Percentiles rank a stretch among this genome's conserved stretches.
Evolutionary conservation across 1,140 invertebrate genomes (phyloP).

Genomic region (Meloidogyne chitwoodi): DNA sequence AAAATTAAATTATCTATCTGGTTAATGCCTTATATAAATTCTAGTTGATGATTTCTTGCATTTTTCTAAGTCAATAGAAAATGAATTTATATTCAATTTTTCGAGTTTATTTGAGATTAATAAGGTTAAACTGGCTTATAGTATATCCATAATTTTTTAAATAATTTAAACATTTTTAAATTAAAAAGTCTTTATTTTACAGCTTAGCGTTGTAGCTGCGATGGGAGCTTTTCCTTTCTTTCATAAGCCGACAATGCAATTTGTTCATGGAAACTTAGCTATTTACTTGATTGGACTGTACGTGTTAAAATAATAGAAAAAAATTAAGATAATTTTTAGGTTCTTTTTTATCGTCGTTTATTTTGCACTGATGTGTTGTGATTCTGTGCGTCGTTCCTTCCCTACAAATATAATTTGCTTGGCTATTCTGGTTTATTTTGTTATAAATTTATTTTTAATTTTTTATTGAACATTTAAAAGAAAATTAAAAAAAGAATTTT

Average conservation of each 20-base stretch:
- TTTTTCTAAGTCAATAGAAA: no score
- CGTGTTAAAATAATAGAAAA: background rate
- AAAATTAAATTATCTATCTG: no score
- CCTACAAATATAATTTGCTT: conserved; percentile 53
- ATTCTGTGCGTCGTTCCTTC: conserved; percentile 53
- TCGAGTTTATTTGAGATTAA: no score
- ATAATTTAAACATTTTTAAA: no score
- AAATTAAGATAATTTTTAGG: background rate
- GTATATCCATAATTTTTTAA: no score
- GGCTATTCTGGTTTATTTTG: conserved; percentile 36
- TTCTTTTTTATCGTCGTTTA: conserved; percentile 49
- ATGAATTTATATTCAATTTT: no score
- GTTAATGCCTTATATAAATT: no score
- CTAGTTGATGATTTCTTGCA: no score
- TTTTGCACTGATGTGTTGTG: conserved; percentile 55
- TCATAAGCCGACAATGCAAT: conserved; percentile 36
- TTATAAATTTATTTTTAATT: background rate
- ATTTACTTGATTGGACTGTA: conserved; percentile 25
- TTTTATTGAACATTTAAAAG: background rate
- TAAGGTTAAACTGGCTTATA: no score
- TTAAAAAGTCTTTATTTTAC: background rate
- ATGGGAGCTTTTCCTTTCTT: conserved; percentile 56
- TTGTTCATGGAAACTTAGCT: conserved; percentile 30
- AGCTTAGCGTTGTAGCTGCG: conserved; percentile 50
- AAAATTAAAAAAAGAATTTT: background rate